Evolutionary conservation across 53 echinoderm and acorn worm genomes (phyloP).

Genomic region (Mesocentrotus franciscanus): DNA sequence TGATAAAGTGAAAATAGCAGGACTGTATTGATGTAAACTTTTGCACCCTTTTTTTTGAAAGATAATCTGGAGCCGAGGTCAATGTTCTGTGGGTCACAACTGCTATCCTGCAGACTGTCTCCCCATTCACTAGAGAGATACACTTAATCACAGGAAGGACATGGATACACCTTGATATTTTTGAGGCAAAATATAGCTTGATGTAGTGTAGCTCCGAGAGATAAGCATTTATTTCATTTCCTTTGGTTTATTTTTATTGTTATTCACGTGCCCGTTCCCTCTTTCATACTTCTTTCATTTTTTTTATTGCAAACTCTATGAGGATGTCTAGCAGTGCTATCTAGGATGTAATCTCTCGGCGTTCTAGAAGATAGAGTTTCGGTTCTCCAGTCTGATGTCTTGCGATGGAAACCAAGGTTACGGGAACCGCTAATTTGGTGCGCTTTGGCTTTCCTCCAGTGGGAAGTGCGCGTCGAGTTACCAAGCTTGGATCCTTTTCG

Average conservation of each 20-base stretch:
- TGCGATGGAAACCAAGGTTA: slow-evolving; percentile 41
- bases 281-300: slow-evolving; percentile 16
- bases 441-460: slow-evolving; percentile 60
- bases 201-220: slow-evolving; percentile 4
- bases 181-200: background rate
- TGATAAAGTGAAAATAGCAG: background rate
- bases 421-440: slow-evolving; percentile 53
- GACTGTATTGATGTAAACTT: background rate
- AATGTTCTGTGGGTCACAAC: background rate
- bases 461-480: slow-evolving; percentile 58
- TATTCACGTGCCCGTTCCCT: background rate
- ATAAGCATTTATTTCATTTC: slow-evolving; percentile 46
- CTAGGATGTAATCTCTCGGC: slow-evolving; percentile 11
- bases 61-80: background rate
- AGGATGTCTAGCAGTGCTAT: slow-evolving; percentile 22
- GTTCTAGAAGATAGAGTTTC: slow-evolving; percentile 42
- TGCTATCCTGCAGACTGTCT: slow-evolving; percentile 1
- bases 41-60: background rate
- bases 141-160: background rate
- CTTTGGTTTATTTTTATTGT: slow-evolving; percentile 42
- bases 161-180: background rate
- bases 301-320: background rate
- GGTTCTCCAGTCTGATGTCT: slow-evolving; percentile 5
- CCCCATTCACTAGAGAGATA: background rate
- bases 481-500: slow-evolving; percentile 39